Percentiles rank a stretch among this genome's conserved stretches.
phyloP scores from a whole-genome alignment of 2,888 invertebrate species.

The Nephrotoma appendiculata region DNA sequence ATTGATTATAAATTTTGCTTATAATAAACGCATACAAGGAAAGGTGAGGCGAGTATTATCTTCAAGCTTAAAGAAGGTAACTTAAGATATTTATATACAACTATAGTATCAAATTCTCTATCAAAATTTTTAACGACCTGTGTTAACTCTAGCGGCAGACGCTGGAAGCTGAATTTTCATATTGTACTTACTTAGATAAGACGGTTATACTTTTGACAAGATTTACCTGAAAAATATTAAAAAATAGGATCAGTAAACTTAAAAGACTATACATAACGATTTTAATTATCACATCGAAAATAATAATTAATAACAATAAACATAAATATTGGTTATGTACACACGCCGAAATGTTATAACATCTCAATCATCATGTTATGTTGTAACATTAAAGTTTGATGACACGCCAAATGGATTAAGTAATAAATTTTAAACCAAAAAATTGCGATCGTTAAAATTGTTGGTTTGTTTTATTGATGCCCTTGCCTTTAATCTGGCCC shows the following conservation, averaged over 20 bases:
- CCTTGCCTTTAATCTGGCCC: neutral
- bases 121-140: no score
- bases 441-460: neutral
- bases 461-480: neutral
- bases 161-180: no score
- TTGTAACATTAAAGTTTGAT: neutral
- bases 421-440: neutral
- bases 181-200: no score
- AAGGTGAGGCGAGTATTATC: no score
- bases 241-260: no score
- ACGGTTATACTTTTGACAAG: no score
- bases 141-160: no score
- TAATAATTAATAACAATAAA: neutral
- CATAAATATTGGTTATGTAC: neutral
- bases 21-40: neutral
- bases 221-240: no score
- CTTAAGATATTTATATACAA: no score
- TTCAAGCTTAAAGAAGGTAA: no score
- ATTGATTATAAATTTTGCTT: neutral
- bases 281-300: neutral
- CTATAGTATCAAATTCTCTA: no score
- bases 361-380: neutral
- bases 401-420: neutral
- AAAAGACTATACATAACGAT: no score
- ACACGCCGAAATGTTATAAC: neutral